Evolutionary conservation across 2,888 invertebrate species (phyloP), one percentile per base, ranked within the genome.

Genomic region (Empis livida): DNA sequence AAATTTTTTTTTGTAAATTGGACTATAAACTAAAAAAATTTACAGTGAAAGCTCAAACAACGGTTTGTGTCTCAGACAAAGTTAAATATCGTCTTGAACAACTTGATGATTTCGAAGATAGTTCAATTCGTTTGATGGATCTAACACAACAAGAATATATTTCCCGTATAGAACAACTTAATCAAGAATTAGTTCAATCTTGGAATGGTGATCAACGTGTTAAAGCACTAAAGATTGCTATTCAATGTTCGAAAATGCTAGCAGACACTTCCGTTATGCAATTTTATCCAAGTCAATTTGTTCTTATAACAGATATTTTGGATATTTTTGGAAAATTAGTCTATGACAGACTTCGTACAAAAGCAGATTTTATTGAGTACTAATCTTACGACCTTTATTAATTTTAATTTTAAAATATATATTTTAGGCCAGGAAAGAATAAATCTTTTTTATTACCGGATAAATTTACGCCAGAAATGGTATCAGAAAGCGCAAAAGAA

Each of bases 241-340:
- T 97, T 56, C 95, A 96, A 75, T 94, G 95, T 70, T 89, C 95
- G 35, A 95, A 96, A 71, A 73, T 96, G 58, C 71, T 99, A 46
- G 82, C 88, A 2, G 93, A 95, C 64, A 84, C 88, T 4, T 82
- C 82, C 48, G 93, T 90, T 1, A 80, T 94, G 63, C 86, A 87
- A 59, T 99, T 97, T 71, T 99, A 97, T 73, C 97, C 97, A 0
- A 94, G 94, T 70, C 96, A 97, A 73, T 99, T 94, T 77, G 91
- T 95, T 32, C 76, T 97, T 14, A 84, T 97, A 47, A 94, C 94
- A 11, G 96, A 99, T 66, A 89, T 96, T 56, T 73, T 99, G 55
- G 95, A 97, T 67, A 89, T 86, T 53, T 97, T 99, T 73, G 92
- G 92, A 2, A 80, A 83, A 63, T 74, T 95, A 50, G 93, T 95